These are phyloP conservation scores for Sialis lutaria DNA, from an alignment of 2,888 invertebrate species.

Conservation along the genomic window DNA sequence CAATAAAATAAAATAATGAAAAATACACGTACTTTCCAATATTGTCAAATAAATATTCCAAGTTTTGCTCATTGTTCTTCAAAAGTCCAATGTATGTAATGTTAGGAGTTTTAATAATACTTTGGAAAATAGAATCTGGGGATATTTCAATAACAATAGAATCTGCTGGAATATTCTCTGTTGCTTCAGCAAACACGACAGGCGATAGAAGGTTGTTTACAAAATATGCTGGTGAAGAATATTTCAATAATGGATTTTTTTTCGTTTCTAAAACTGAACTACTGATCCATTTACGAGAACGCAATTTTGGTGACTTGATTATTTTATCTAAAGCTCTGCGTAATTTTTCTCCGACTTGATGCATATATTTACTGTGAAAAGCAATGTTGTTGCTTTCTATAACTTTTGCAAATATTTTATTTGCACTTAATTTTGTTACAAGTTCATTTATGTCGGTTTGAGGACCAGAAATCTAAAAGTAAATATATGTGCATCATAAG, in stretches of 20 bases:
- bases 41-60: conserved; percentile 30
- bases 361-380: conserved; percentile 75
- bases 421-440: conserved; percentile 39
- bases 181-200: conserved; percentile 73
- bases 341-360: conserved; percentile 56
- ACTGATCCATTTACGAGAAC: conserved; percentile 67
- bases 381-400: conserved; percentile 69
- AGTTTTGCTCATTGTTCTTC: conserved; percentile 47
- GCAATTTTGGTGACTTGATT: conserved; percentile 51
- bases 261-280: conserved; percentile 65
- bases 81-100: conserved; percentile 20
- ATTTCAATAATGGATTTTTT: conserved; percentile 52
- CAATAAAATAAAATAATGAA: neutral
- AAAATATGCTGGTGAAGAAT: conserved; percentile 74
- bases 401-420: conserved; percentile 56
- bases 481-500: conserved; percentile 25
- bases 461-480: conserved; percentile 70
- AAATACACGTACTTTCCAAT: neutral
- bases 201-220: conserved; percentile 81
- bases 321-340: conserved; percentile 52
- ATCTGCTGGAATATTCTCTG: conserved; percentile 58
- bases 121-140: conserved; percentile 78
- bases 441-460: conserved; percentile 40
- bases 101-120: conserved; percentile 60
- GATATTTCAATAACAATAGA: conserved; percentile 77